Evolutionary conservation across 2,113 vertebrate species (phyloP), one percentile per base, ranked within the genome.

Genomic region (Pterophyllum scalare): DNA sequence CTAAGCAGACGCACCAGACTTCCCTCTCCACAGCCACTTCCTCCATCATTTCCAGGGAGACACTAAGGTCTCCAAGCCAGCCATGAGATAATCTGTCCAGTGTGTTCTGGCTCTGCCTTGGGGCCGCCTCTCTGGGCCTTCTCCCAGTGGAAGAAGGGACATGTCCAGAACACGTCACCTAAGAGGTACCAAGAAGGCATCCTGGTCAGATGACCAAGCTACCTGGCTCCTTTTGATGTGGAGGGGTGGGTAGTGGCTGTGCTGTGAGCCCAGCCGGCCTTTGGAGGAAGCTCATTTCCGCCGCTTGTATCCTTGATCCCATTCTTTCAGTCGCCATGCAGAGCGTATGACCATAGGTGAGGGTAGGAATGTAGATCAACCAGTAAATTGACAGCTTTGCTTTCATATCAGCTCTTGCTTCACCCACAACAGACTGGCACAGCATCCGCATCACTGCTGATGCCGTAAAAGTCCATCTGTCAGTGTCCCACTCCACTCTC

Each of bases 121-220:
- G 38, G 38, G 62, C 0, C 0, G 10, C 15, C 8, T 43, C 38
- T 65, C 4, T 0, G 64, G 3, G 40, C 17, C 40, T 1, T 17
- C 26, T 28, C 38, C 64, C 40, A 46, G 40, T 28, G 64, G 8
- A 9, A 10, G 35, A 38, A 38, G 8, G 17, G 40, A 26, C 40
- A 19, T 19, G 5, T 11, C 2, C 40, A 46, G 46, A 67, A 26
- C 64, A 46, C 8, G 38, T 46, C 0, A 67, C 2, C 40, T 6
- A 49, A 40, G 40, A 67, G 64, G 40, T 26, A 40, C 0, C 38
- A 7, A 43, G 38, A n/a, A 43, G 62, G 62, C 0, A 26, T 46
- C 38, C 0, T 46, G 22, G 38, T 67, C 38, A 2, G 22, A 19
- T 49, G 40, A 9, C 22, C 40, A 70, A 70, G 49, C 64, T 46